Evolutionary conservation across 2,888 invertebrate species (phyloP).

Genomic region (Odontothrips loti): DNA sequence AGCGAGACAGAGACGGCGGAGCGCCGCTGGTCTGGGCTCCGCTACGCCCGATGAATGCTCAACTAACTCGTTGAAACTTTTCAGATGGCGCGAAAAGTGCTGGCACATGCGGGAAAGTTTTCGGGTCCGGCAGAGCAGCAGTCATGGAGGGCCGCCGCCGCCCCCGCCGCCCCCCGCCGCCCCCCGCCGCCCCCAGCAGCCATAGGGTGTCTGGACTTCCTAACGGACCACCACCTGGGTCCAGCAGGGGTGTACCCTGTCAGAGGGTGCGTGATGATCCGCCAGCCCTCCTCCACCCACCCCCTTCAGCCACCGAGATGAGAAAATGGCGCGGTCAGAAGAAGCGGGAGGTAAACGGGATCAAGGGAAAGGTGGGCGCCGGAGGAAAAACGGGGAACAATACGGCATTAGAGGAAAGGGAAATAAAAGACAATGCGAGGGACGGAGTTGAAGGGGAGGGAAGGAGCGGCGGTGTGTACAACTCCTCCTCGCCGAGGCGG

Average conservation of each 20-base stretch:
- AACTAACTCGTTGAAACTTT: conserved; percentile 26
- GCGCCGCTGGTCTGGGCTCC: neutral
- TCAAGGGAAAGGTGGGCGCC: neutral
- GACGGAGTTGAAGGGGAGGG: neutral
- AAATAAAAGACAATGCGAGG: neutral
- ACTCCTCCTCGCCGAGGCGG: no score
- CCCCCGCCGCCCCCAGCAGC: neutral
- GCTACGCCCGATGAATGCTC: conserved; percentile 11
- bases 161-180: no score
- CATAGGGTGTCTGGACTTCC: neutral
- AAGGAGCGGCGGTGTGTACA: neutral
- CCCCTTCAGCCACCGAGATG: neutral
- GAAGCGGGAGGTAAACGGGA: neutral
- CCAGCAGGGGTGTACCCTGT: no score
- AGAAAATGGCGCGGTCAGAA: neutral
- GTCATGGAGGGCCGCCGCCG: neutral
- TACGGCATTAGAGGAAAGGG: neutral
- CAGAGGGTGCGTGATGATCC: neutral
- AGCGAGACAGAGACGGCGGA: neutral
- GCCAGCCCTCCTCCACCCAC: neutral
- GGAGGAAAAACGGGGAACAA: neutral
- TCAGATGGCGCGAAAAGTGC: conserved; percentile 25
- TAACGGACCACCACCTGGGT: no score
- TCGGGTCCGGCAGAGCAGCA: neutral
- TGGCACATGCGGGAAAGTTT: conserved; percentile 20